Evolutionary conservation across 2,797 vertebrate genomes (phyloP).

Genomic region (Periparus ater): DNA sequence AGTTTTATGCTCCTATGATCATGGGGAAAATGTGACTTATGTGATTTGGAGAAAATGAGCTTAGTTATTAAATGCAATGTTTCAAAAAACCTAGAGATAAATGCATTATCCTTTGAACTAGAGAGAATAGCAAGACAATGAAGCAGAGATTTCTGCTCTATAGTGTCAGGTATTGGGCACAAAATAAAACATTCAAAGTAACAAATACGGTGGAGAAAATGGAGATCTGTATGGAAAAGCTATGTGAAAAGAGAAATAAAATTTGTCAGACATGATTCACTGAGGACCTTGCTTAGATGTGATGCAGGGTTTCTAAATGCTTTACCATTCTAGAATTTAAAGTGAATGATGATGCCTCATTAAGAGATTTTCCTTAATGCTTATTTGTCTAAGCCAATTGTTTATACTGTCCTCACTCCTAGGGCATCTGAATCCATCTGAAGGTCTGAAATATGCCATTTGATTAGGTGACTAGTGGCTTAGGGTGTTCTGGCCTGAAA

Average conservation of each 20-base stretch:
- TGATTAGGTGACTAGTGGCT: neutral
- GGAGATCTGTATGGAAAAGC: neutral
- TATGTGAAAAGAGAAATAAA: neutral
- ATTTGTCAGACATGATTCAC: neutral
- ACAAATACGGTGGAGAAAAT: neutral
- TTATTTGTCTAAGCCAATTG: neutral
- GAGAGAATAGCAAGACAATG: neutral
- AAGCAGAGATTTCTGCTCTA: neutral
- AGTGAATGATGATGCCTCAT: neutral
- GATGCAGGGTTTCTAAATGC: neutral
- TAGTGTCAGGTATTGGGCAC: neutral
- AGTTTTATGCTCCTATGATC: conserved; percentile 16
- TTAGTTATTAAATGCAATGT: neutral
- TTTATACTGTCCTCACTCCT: neutral
- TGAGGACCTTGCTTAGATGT: neutral
- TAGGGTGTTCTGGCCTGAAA: rapidly evolving
- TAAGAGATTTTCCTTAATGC: neutral
- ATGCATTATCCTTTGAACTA: neutral
- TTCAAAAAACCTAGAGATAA: neutral
- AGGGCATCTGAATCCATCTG: neutral
- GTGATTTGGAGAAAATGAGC: neutral
- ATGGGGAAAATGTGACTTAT: neutral
- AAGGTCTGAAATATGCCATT: neutral
- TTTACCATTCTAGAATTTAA: neutral
- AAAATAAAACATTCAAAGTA: neutral